These are phyloP conservation scores for Sepioteuthis lessoniana DNA, from an alignment of 2,888 invertebrate species.

Conservation along the genomic window DNA sequence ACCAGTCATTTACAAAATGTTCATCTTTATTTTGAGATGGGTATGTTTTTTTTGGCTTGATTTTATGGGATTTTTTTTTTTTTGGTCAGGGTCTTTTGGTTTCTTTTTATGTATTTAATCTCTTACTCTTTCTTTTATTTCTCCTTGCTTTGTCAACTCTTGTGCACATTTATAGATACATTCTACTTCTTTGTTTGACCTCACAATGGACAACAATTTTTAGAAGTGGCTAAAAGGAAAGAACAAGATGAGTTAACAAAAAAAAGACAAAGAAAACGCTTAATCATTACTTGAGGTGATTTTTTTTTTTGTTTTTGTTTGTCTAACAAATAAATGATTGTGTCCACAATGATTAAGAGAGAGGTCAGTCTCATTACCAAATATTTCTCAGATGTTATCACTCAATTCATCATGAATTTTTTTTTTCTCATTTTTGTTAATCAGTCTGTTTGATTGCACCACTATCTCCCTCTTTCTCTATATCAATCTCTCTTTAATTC, in stretches of 20 bases:
- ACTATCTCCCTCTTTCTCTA: neutral
- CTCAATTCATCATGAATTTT: neutral
- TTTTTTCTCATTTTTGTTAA: neutral
- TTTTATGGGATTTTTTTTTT: neutral
- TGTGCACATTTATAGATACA: neutral
- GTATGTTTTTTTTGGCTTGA: neutral
- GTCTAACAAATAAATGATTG: neutral
- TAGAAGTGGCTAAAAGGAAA: neutral
- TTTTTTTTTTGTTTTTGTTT: neutral
- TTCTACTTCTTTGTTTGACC: neutral
- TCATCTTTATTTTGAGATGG: neutral
- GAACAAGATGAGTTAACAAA: neutral
- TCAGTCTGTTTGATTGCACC: neutral
- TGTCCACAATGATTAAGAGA: neutral
- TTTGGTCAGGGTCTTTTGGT: neutral
- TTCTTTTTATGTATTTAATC: neutral
- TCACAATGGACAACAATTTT: slow-evolving; percentile 33
- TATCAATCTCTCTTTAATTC: too few species aligned
- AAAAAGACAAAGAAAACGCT: neutral
- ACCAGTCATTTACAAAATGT: neutral
- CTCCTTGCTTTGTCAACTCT: neutral
- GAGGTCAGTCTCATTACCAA: slow-evolving; percentile 21
- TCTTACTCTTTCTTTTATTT: neutral
- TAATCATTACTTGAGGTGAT: neutral
- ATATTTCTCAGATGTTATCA: slow-evolving; percentile 14